A percentile compares a stretch with the other conserved stretches of the same genome.
phyloP scores from a whole-genome alignment of 2,888 invertebrate genomes.

The Plutella xylostella region DNA sequence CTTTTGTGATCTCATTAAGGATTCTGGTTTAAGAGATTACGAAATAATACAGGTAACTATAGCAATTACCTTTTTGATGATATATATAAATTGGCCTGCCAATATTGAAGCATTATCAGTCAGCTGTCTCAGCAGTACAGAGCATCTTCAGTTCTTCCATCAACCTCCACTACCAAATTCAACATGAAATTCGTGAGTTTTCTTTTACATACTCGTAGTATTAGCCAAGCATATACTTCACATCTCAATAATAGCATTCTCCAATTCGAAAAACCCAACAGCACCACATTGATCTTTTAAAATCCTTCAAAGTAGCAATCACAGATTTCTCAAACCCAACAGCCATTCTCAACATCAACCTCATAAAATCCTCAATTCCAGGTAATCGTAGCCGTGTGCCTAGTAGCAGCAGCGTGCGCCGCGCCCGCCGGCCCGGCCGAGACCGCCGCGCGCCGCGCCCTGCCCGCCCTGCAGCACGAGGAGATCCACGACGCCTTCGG shows the following conservation, averaged over 20 bases:
- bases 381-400: not conserved
- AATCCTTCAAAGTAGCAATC: not conserved
- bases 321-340: not conserved
- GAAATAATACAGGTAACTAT: too few relatives aligned
- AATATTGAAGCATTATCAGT: too few relatives aligned
- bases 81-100: too few relatives aligned
- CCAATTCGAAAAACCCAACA: not conserved
- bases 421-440: not conserved
- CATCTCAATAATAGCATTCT: not conserved
- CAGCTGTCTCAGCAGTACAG: not conserved
- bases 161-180: not conserved
- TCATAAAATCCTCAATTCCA: not conserved
- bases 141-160: not conserved
- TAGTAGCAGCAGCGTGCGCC: not conserved
- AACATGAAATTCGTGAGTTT: not conserved
- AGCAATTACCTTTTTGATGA: too few relatives aligned
- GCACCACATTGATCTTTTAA: not conserved
- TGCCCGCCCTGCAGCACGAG: conserved; percentile 32
- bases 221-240: not conserved
- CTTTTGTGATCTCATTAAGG: too few relatives aligned
- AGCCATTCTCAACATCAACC: not conserved
- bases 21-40: too few relatives aligned
- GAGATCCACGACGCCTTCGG: conserved; percentile 36
- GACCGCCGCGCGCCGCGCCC: conserved; percentile 17
- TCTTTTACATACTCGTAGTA: not conserved